Evolutionary conservation across 2,888 invertebrate species (phyloP), one percentile per base, ranked within the genome.

Genomic region (Scaptomyza polygonia): DNA sequence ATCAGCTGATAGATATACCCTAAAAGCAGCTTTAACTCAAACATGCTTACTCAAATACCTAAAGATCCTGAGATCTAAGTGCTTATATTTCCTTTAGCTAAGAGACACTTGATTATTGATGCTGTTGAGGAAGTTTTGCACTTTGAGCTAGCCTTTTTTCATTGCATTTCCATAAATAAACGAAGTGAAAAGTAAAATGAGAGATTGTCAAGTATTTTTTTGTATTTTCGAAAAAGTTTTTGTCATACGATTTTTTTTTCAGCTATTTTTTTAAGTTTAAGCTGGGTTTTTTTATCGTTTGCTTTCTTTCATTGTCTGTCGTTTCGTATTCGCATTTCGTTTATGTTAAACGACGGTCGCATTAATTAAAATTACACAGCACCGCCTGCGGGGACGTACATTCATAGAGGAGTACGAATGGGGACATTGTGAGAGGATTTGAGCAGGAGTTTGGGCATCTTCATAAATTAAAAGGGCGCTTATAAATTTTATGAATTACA

Each of bases 381-480:
- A 71, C 36, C 64, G 77, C 88, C 56, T 16, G 39, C 32, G 52
- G 55, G 85, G 79, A 52, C 39, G 49, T 48, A 47, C 36, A 57
- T 48, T 39, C 39, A 39, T 51, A 30, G 43, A 21, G 36, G 14
- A 9, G 56, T 21, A 21, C 21, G 18, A 34, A 27, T 9, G 42
- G 48, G 21, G 40, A 42, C 29, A 18, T n/a, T 4, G 43, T n/a
- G n/a, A 7, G n/a, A 11, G 18, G 21, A 2, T 8, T 7, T 8
- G 47, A 16, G 36, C 1, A 14, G 47, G 42, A 21, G 43, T 57
- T 34, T 45, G 18, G 49, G 51, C 25, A 36, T 70, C 61, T 71
- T 63, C 88, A 88, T 88, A 84, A 84, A 84, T 84, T 88, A 84
- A 86, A 80, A 56, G 73, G 72, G 85, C 87, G 85, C 84, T 84